Evolutionary conservation across 2,113 vertebrate genomes (phyloP), one percentile per base, ranked within the genome.

Genomic region (Myiozetetes cayanensis): DNA sequence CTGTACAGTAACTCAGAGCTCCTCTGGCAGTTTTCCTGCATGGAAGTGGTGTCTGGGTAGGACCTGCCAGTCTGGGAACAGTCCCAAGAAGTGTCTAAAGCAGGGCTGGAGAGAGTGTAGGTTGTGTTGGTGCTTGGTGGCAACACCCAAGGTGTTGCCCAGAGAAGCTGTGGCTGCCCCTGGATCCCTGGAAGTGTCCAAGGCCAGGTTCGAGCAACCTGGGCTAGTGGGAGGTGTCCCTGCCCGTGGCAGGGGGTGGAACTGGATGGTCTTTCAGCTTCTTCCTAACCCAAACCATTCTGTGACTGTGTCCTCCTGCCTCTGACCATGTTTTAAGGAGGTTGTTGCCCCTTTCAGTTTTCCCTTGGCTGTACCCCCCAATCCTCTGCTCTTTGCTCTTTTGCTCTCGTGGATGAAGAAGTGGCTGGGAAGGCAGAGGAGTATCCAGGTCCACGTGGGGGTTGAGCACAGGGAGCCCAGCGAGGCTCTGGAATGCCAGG

Each of bases 391-490:
- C 4, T 31, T 23, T 2, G 14, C 73, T 8, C 6, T n/a, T 35
- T 44, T 52, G 37, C 30, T 72, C 17, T 41, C 41, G 33, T 2
- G 50, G 43, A 3, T 53, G 76, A 6, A 17, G 62, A 21, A 18
- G 28, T 3, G 27, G 4, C 75, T 0, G 8, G 12, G 47, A 37
- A 12, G 0, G 6, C 22, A 1, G 21, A 3, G 8, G 10, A 15
- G 20, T 3, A 9, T 30, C 18, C 35, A 5, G 11, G 5, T 28
- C 27, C 21, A 5, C 0, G 0, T 9, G 15, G 24, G 14, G 35
- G 7, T 1, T 19, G 37, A 27, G 20, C 8, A 5, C 7, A 10
- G 39, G 30, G 27, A 59, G 12, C 2, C 1, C 1, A 14, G 24
- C 1, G 22, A 9, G 43, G 66, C 49, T 43, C 49, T 56, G 71